Conservation (phyloP, 2,888 invertebrate genomes). For the Metopia argyrocephala region DNA sequence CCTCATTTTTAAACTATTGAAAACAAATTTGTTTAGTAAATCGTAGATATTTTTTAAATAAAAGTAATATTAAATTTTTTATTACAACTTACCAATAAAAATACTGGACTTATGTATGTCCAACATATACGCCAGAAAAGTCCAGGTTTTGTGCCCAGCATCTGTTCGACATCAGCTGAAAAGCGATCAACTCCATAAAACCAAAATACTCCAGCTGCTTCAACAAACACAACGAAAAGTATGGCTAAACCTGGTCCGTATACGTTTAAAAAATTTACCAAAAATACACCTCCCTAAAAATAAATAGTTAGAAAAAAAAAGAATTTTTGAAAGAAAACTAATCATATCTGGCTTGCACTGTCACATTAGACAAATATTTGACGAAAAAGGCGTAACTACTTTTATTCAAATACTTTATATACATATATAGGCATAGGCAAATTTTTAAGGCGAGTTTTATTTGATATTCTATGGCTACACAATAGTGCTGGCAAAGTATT, state of each 20-base stretch:
- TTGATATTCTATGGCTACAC: no score
- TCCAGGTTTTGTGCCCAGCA: constrained; percentile 89
- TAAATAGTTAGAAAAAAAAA: not conserved
- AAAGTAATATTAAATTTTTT: no score
- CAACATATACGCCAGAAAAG: constrained; percentile 91
- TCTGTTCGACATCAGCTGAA: constrained; percentile 88
- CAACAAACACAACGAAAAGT: constrained; percentile 93
- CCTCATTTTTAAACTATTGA: no score
- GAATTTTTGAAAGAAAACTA: not conserved
- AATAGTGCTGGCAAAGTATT: no score
- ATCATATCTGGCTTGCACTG: no score
- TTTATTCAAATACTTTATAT: no score
- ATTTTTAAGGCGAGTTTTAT: no score
- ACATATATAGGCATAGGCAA: no score
- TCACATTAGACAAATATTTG: no score
- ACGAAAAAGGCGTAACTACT: no score
- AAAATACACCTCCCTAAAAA: constrained; percentile 88
- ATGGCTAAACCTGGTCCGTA: constrained; percentile 93
- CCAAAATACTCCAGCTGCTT: constrained; percentile 94
- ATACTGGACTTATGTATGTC: constrained; percentile 92
- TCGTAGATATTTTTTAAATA: no score
- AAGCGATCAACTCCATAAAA: constrained; percentile 91
- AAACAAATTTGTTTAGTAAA: no score
- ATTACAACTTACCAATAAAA: constrained; percentile 86
- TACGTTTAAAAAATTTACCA: constrained; percentile 91